Evolutionary conservation across 1,140 invertebrate species (phyloP).

Genomic region (Temnothorax nylanderi): DNA sequence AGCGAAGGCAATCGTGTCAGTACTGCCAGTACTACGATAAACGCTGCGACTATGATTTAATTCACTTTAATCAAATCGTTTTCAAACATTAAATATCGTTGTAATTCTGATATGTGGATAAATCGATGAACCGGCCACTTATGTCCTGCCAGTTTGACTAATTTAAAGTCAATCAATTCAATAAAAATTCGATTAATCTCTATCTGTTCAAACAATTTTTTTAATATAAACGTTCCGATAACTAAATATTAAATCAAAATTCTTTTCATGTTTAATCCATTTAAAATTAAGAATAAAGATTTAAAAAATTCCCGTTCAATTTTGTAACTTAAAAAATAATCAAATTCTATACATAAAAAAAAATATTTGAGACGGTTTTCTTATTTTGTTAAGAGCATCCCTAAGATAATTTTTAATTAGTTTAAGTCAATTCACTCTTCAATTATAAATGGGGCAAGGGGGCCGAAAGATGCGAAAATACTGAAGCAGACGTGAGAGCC

Average conservation of each 20-base stretch:
- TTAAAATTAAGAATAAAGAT: neutral
- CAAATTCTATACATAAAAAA: no score
- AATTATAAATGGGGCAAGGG: neutral
- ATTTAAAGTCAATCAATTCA: neutral
- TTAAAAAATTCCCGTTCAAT: neutral
- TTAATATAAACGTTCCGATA: neutral
- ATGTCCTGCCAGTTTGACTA: neutral
- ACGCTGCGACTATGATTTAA: conserved; percentile 13
- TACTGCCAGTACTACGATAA: neutral
- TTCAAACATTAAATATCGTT: conserved; percentile 11
- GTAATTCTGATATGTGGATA: neutral
- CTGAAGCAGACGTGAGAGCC: conserved; percentile 28
- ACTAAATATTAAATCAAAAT: neutral
- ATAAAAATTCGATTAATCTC: neutral
- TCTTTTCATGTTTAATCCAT: neutral
- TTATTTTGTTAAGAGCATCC: neutral
- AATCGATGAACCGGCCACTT: neutral
- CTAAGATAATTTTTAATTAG: neutral
- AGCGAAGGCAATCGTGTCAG: neutral
- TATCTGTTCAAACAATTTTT: neutral
- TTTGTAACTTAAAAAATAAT: neutral
- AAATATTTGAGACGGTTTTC: neutral
- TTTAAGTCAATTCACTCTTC: neutral
- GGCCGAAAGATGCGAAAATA: neutral
- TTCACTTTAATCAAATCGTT: neutral